phyloP scores from a whole-genome alignment of 2,888 invertebrate species.

The Drosophila histrio region DNA sequence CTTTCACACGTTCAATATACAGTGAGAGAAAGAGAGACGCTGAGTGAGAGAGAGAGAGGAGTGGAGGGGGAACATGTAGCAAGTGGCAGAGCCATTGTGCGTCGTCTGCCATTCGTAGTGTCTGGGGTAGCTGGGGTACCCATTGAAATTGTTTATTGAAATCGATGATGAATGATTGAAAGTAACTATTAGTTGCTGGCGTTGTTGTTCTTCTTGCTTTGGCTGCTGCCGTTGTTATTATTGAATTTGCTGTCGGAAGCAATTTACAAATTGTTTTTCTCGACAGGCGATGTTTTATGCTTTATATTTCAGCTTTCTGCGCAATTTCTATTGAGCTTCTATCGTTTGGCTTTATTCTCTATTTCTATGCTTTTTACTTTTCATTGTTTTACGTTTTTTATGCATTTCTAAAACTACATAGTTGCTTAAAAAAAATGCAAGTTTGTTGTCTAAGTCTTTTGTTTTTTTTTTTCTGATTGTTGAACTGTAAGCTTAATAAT shows the following conservation, averaged over 20 bases:
- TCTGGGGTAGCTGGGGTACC: conserved; percentile 39
- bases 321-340: conserved; percentile 33
- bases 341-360: conserved; percentile 9
- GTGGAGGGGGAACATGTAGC: conserved; percentile 34
- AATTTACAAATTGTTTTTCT: conserved; percentile 77
- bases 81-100: conserved; percentile 58
- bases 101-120: conserved; percentile 46
- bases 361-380: conserved; percentile 37
- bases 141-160: conserved; percentile 78
- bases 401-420: not conserved
- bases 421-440: not conserved
- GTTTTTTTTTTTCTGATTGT: conserved; percentile 4
- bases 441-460: conserved; percentile 39
- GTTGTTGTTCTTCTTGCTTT: conserved; percentile 42
- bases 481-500: too few relatives aligned
- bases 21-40: conserved; percentile 3
- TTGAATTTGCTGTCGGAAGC: conserved; percentile 76
- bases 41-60: not conserved
- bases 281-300: conserved; percentile 55
- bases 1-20: conserved; percentile 68
- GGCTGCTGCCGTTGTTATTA: conserved; percentile 59
- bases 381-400: conserved; percentile 16
- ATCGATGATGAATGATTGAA: conserved; percentile 78
- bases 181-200: conserved; percentile 72
- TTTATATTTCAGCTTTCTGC: conserved; percentile 44